These are phyloP conservation scores for Scytalopus superciliaris DNA, from an alignment of 2,113 vertebrate genomes.

Conservation along the genomic window DNA sequence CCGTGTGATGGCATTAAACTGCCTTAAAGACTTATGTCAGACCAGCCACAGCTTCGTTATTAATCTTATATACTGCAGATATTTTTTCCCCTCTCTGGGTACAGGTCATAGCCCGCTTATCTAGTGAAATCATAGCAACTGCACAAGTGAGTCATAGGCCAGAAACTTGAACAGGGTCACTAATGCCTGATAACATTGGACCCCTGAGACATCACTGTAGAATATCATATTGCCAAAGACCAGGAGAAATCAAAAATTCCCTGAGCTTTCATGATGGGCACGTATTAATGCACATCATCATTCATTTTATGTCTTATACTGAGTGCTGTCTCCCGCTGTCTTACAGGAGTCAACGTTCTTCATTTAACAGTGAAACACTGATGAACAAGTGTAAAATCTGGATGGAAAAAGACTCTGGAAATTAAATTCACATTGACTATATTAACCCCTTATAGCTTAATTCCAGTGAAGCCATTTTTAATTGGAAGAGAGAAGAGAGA, in stretches of 20 bases:
- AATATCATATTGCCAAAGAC: not conserved
- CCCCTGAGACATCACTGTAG: not conserved
- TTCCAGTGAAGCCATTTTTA: not conserved
- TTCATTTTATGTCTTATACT: not conserved
- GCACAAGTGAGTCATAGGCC: not conserved
- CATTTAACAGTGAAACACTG: not conserved
- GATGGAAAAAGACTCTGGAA: not conserved
- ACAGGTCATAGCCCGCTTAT: not conserved
- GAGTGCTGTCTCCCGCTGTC: not conserved
- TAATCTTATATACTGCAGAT: not conserved
- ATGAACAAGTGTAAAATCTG: not conserved
- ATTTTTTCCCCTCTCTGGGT: not conserved
- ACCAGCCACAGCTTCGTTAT: not conserved
- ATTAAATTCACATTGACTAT: not conserved
- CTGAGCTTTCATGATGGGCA: not conserved
- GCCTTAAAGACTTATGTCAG: not conserved
- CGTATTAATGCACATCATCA: rapidly evolving
- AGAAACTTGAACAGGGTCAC: not conserved
- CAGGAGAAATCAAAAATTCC: not conserved
- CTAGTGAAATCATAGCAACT: not conserved
- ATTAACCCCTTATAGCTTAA: not conserved
- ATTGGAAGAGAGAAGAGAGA: not conserved
- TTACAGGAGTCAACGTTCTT: not conserved
- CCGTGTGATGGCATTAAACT: not conserved
- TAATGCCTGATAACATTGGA: not conserved